phyloP scores from a whole-genome alignment of 2,888 invertebrate genomes.

The Chloroclystis v-ata region DNA sequence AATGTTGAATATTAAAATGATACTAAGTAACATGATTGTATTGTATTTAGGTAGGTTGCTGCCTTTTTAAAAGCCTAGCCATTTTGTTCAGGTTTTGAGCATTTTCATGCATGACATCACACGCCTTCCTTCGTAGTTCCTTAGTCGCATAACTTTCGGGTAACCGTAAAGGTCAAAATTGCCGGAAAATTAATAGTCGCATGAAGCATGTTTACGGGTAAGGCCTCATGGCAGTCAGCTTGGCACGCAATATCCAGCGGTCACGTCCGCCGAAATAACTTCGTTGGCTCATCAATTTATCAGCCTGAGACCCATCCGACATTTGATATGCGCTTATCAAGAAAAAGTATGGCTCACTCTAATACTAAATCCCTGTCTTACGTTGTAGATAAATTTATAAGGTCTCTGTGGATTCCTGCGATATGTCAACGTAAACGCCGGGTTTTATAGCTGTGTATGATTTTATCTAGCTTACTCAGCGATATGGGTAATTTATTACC shows the following conservation, averaged over 20 bases:
- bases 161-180: conserved; percentile 1
- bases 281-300: conserved; percentile 9
- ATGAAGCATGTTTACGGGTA: conserved; percentile 1
- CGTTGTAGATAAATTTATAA: conserved; percentile 15
- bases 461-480: conserved; percentile 20
- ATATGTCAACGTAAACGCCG: conserved; percentile 10
- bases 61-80: no score
- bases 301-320: conserved; percentile 6
- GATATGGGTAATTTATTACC: conserved; percentile 30
- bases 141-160: background rate
- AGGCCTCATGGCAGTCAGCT: background rate
- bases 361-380: conserved; percentile 8
- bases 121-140: background rate
- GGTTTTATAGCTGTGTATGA: conserved; percentile 17
- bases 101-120: background rate
- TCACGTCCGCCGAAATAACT: conserved; percentile 6
- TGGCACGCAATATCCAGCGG: conserved; percentile 3
- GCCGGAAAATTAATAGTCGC: conserved; percentile 1
- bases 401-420: conserved; percentile 13
- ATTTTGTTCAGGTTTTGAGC: conserved; percentile 10
- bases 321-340: conserved; percentile 6
- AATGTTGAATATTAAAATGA: no score
- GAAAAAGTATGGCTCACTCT: conserved; percentile 4
- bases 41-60: no score
- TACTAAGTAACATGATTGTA: no score